Conservation (phyloP, 2,113 vertebrate genomes). For the Mustela nigripes region DNA sequence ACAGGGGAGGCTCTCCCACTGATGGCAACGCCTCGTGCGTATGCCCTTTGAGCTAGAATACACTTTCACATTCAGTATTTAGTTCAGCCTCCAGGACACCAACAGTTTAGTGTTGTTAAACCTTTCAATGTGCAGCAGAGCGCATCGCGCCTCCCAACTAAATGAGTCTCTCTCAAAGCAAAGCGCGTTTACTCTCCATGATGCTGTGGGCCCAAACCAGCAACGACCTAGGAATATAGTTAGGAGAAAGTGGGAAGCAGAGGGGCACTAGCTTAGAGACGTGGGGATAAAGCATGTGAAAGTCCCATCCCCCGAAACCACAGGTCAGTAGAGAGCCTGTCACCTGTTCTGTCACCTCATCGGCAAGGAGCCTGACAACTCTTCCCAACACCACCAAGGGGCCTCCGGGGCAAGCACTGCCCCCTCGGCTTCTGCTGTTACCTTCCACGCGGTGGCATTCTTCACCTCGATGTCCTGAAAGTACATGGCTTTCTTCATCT, state of each 20-base stretch:
- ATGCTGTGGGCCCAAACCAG: neutral
- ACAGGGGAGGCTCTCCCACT: neutral
- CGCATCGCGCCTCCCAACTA: neutral
- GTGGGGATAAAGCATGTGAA: neutral
- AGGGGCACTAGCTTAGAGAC: neutral
- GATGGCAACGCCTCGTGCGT: neutral
- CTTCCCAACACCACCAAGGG: neutral
- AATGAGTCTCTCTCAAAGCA: neutral
- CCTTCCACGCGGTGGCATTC: slow-evolving; percentile 46
- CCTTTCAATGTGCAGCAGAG: neutral
- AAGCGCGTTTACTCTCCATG: neutral
- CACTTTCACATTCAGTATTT: neutral
- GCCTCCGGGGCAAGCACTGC: neutral
- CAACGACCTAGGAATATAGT: neutral
- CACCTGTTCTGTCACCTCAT: neutral
- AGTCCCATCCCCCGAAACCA: neutral
- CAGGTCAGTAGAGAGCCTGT: neutral
- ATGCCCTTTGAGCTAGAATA: neutral
- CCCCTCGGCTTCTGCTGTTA: neutral
- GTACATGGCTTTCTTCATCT: neutral
- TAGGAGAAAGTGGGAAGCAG: neutral
- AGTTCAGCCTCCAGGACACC: neutral
- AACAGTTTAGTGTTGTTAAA: neutral
- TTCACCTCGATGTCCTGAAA: slow-evolving; percentile 3
- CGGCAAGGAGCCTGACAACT: neutral